Evolutionary conservation across 2,113 vertebrate species (phyloP), one percentile per base, ranked within the genome.

Genomic region (Platysternon megacephalum): DNA sequence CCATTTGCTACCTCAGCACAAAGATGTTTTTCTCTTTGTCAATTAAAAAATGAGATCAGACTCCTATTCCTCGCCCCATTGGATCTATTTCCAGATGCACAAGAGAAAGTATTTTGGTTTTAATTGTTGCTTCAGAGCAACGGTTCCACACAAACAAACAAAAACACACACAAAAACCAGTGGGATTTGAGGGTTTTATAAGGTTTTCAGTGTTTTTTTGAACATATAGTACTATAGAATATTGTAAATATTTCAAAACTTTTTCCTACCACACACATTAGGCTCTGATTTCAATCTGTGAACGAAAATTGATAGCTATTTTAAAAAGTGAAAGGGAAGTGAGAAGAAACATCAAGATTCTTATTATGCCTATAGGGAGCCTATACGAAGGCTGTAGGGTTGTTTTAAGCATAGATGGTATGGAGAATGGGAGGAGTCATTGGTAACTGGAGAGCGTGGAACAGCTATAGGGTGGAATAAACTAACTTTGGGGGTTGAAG

Each of bases 1-100:
- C 91, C 84, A 94, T 85, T 93, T 91, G 87, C 84, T 91, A 6
- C 91, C 46, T 90, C 22, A 0, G 85, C 86, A 49, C 32, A 24
- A 48, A 91, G 84, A 83, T 68, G 49, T 58, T 5, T 88, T 93
- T 92, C 90, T 79, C 85, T 79, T 42, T 39, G 51, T 84, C 58
- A 21, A n/a, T 91, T 90, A 56, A 82, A 86, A 48, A 95, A 89
- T 86, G 24, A n/a, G 79, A n/a, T 65, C 53, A 78, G 46, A 74
- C 87, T 94, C 90, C 81, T 94, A 44, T 96, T 96, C 87, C 51
- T 97, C 92, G 82, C 76, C 92, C 55, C 13, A 44, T 44, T 2
- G 89, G 87, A 93, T 91, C 95, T 93, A 92, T 96, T 93, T 85
- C 28, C 4, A 1, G 49, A 78, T 87, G 91, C 93, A 85, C 81